phyloP scores from a whole-genome alignment of 2,888 invertebrate species.

The Dryocosmus kuriphilus region DNA sequence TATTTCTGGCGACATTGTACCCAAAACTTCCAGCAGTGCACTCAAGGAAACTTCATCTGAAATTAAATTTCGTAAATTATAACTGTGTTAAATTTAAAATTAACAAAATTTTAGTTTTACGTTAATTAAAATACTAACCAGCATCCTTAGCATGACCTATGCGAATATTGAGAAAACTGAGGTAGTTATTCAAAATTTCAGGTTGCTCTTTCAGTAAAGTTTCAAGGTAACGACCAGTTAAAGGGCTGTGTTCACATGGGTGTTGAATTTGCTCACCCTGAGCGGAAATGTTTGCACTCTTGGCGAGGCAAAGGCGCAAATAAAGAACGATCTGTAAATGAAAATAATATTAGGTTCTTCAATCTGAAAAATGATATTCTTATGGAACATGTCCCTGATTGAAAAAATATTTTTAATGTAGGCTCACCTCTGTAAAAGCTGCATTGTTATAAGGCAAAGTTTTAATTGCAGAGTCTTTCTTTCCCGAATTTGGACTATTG shows the following conservation, averaged over 20 bases:
- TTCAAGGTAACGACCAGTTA: constrained; percentile 83
- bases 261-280: constrained; percentile 78
- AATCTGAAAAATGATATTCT: constrained; percentile 31
- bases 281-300: constrained; percentile 81
- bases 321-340: constrained; percentile 86
- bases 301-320: constrained; percentile 88
- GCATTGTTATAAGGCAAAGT: constrained; percentile 85
- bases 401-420: not conserved
- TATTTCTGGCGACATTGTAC: constrained; percentile 87
- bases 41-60: constrained; percentile 84
- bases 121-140: constrained; percentile 22
- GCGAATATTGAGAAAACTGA: constrained; percentile 82
- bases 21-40: constrained; percentile 90
- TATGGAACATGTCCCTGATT: not conserved
- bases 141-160: constrained; percentile 83
- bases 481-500: constrained; percentile 77
- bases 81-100: no score
- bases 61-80: constrained; percentile 21
- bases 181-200: constrained; percentile 84
- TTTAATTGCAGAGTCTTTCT: constrained; percentile 82
- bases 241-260: constrained; percentile 83
- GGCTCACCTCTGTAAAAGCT: constrained; percentile 85
- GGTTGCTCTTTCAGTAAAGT: constrained; percentile 79
- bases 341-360: constrained; percentile 6
- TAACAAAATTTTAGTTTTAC: not conserved